Conservation (phyloP, 2,113 vertebrate genomes). For the Passer montanus region DNA sequence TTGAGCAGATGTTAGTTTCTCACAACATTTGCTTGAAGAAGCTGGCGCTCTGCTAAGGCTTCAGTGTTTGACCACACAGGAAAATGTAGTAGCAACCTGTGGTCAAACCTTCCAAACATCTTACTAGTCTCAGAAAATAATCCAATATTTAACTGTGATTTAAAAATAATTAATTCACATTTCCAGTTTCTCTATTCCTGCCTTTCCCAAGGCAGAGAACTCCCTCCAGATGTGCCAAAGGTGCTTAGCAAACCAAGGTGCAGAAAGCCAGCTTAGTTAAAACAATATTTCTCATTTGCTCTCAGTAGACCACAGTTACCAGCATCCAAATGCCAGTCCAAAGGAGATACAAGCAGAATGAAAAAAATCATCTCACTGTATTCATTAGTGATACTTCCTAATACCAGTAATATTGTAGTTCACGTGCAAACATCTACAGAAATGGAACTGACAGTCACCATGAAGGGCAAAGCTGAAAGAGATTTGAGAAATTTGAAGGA, state of each 20-base stretch:
- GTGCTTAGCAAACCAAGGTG: neutral
- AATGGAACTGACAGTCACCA: accelerated
- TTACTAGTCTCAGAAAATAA: neutral
- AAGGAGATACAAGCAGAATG: neutral
- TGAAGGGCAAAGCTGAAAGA: neutral
- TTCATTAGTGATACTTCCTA: neutral
- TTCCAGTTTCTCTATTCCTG: neutral
- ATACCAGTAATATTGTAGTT: neutral
- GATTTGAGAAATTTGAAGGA: slow-evolving; percentile 11
- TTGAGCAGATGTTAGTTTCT: neutral
- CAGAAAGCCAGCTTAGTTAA: neutral
- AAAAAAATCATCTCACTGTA: neutral
- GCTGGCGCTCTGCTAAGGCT: neutral
- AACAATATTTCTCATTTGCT: neutral
- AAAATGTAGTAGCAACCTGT: neutral
- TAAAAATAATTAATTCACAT: neutral
- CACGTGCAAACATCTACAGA: neutral
- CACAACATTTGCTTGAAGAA: neutral
- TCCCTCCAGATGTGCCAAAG: neutral
- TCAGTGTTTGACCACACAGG: neutral
- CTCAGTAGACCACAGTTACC: neutral
- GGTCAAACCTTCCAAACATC: neutral
- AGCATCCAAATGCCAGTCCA: neutral
- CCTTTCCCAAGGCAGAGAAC: neutral
- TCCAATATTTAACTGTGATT: neutral